Percentiles rank a stretch among this genome's conserved stretches.
Conservation (phyloP, 2,797 vertebrate genomes). For the Perodicticus potto region DNA sequence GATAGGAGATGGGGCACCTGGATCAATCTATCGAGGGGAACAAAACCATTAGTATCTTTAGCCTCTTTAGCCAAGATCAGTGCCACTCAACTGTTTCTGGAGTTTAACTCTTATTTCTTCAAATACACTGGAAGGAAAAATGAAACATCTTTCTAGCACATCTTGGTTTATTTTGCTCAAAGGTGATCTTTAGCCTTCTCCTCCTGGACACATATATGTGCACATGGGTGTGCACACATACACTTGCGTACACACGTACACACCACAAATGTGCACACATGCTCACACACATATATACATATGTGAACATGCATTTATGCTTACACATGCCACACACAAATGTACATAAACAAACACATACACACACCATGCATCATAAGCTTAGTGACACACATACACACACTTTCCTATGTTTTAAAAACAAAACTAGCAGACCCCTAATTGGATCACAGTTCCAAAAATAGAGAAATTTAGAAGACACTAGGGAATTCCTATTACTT, state of each 20-base stretch:
- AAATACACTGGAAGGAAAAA: conserved; percentile 40
- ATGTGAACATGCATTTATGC: neutral
- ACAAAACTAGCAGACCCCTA: neutral
- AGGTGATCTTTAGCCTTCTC: neutral
- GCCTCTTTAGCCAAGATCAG: conserved; percentile 78
- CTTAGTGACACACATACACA: neutral
- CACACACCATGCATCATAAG: neutral
- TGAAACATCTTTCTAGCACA: neutral
- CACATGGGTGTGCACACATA: no score
- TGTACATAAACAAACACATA: no score
- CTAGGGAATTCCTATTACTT: conserved; percentile 16
- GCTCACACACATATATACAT: neutral
- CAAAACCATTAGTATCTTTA: conserved; percentile 76
- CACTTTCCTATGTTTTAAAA: conserved; percentile 17
- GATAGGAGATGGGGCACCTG: conserved; percentile 81
- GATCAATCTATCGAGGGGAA: conserved; percentile 73
- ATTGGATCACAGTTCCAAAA: neutral
- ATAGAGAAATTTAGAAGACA: neutral
- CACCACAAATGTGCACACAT: neutral
- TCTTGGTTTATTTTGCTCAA: conserved; percentile 44
- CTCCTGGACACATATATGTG: neutral
- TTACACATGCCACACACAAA: neutral
- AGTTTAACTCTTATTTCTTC: conserved; percentile 70
- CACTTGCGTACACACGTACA: neutral
- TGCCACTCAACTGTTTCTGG: conserved; percentile 71